These are phyloP conservation scores for Oncorhynchus gorbuscha DNA, from an alignment of 2,113 vertebrate species.

Conservation along the genomic window DNA sequence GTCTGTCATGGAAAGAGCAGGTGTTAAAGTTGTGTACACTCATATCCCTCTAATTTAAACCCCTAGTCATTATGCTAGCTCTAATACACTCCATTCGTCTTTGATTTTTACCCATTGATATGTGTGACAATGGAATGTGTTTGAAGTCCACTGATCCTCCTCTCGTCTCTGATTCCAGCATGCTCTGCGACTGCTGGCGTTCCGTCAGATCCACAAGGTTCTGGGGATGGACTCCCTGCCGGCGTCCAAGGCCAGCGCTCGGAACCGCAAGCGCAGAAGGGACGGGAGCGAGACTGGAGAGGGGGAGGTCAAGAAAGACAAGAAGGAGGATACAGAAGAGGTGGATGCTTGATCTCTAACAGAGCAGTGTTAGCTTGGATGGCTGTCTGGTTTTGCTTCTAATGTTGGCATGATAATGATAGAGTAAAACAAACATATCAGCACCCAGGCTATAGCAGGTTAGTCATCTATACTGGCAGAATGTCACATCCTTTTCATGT, in stretches of 20 bases:
- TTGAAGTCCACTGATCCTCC: too few species aligned
- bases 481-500: constrained; percentile 44
- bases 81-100: too few species aligned
- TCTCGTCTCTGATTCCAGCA: constrained; percentile 56
- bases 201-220: constrained; percentile 76
- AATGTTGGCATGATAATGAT: too few species aligned
- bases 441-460: not conserved
- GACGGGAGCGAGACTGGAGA: constrained; percentile 55
- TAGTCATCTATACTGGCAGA: constrained; percentile 49
- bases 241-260: constrained; percentile 52
- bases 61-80: too few species aligned
- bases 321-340: constrained; percentile 59
- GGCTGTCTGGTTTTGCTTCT: too few species aligned
- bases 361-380: too few species aligned
- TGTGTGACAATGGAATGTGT: too few species aligned
- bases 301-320: constrained; percentile 67
- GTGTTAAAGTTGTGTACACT: too few species aligned
- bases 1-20: too few species aligned
- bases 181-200: constrained; percentile 75
- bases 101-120: too few species aligned
- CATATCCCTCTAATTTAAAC: too few species aligned
- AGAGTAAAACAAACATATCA: too few species aligned
- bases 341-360: constrained; percentile 47
- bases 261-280: constrained; percentile 71
- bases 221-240: constrained; percentile 74